These are phyloP conservation scores for Clytia hemisphaerica DNA, from an alignment of 30 jellyfish, hydroid and myxozoan species.

Conservation along the genomic window DNA sequence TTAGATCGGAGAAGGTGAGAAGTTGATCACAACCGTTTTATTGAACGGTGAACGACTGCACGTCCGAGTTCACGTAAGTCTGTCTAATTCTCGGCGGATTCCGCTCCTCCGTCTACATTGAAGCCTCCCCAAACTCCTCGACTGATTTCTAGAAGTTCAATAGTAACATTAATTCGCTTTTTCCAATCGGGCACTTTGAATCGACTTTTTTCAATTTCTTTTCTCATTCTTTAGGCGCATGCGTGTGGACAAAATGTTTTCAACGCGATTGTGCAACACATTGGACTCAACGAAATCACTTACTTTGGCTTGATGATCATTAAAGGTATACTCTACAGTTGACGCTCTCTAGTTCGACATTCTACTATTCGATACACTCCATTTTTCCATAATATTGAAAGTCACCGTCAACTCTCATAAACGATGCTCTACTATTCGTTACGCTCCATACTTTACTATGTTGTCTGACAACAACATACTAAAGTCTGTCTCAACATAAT, in stretches of 20 bases:
- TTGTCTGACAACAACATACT: too few relatives aligned
- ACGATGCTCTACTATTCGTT: too few relatives aligned
- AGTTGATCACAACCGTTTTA: slow-evolving; percentile 70
- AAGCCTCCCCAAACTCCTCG: not conserved
- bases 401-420: too few relatives aligned
- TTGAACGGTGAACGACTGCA: slow-evolving; percentile 83
- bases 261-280: slow-evolving; percentile 75
- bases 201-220: too few relatives aligned
- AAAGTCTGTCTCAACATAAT: too few relatives aligned
- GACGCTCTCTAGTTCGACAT: too few relatives aligned
- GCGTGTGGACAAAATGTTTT: slow-evolving; percentile 69
- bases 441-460: too few relatives aligned
- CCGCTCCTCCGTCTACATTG: not conserved
- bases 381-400: too few relatives aligned
- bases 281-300: slow-evolving; percentile 66
- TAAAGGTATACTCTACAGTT: slow-evolving; percentile 54
- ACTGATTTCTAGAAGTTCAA: not conserved
- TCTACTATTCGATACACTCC: too few relatives aligned
- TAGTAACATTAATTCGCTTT: not conserved
- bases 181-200: too few relatives aligned
- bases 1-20: slow-evolving; percentile 87
- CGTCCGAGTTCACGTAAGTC: slow-evolving; percentile 72
- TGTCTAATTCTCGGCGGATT: not conserved
- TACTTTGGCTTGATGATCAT: slow-evolving; percentile 94
- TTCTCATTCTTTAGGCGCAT: slow-evolving; percentile 41